Percentiles rank a stretch among this genome's conserved stretches.
These are phyloP conservation scores for Pediacus dermestoides DNA, from an alignment of 2,888 invertebrate species.

Conservation along the genomic window DNA sequence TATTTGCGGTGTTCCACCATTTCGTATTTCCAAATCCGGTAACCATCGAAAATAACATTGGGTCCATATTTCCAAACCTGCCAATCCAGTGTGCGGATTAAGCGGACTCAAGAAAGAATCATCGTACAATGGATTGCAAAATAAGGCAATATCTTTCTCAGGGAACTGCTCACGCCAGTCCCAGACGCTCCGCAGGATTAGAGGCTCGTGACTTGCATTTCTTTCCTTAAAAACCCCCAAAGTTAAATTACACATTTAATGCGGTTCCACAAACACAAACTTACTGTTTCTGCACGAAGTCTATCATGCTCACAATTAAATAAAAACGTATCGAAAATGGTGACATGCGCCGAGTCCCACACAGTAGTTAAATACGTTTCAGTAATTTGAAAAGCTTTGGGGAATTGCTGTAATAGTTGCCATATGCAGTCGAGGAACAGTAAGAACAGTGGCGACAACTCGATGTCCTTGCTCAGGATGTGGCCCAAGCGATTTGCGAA, in stretches of 20 bases:
- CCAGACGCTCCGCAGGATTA: conserved; percentile 77
- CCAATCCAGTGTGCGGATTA: conserved; percentile 54
- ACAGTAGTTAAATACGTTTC: conserved; percentile 88
- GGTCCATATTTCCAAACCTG: conserved; percentile 71
- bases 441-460: conserved; percentile 81
- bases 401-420: conserved; percentile 87
- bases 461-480: conserved; percentile 59
- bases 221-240: conserved; percentile 19
- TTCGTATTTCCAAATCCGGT: conserved; percentile 72
- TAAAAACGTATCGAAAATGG: conserved; percentile 89
- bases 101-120: conserved; percentile 44
- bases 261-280: conserved; percentile 21
- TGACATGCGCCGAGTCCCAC: conserved; percentile 86
- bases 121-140: conserved; percentile 79
- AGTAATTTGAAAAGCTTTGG: conserved; percentile 85
- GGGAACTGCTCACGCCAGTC: conserved; percentile 87
- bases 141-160: conserved; percentile 75
- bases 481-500: conserved; percentile 62
- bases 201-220: conserved; percentile 37
- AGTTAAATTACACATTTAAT: background rate
- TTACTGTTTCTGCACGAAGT: conserved; percentile 62
- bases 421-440: conserved; percentile 91
- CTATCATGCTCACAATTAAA: conserved; percentile 83
- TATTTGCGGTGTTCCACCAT: conserved; percentile 64
- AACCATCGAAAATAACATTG: conserved; percentile 91